These are phyloP conservation scores for Protomyctophum bolini DNA, from an alignment of 2,113 vertebrate genomes.

Conservation along the genomic window DNA sequence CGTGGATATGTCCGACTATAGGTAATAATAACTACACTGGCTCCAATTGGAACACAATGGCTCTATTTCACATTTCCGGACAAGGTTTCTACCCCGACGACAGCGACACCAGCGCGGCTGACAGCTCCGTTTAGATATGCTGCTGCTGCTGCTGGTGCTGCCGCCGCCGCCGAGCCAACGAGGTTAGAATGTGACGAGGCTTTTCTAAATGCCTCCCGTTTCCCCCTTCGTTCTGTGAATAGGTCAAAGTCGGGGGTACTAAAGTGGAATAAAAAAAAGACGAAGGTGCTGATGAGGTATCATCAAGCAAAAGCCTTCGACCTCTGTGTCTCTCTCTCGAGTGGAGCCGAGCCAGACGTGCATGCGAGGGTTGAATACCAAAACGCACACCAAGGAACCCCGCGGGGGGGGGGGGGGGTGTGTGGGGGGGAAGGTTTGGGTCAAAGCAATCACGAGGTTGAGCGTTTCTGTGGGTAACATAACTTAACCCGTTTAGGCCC, in stretches of 20 bases:
- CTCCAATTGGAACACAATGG: too few relatives aligned
- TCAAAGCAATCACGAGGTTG: too few relatives aligned
- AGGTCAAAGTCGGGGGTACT: slow-evolving; percentile 33
- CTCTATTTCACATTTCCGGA: background rate
- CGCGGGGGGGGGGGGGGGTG: too few relatives aligned
- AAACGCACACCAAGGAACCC: background rate
- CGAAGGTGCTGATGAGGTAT: background rate
- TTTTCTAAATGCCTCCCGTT: slow-evolving; percentile 31
- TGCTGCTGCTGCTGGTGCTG: too few relatives aligned
- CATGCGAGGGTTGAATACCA: slow-evolving; percentile 28
- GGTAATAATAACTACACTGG: too few relatives aligned
- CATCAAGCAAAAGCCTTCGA: slow-evolving; percentile 4
- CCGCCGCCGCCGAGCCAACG: slow-evolving; percentile 16
- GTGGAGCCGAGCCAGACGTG: background rate
- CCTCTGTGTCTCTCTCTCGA: background rate
- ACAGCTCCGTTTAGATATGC: slow-evolving; percentile 3
- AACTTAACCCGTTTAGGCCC: too few relatives aligned
- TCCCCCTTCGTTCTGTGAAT: slow-evolving; percentile 33
- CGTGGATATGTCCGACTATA: too few relatives aligned
- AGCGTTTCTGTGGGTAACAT: too few relatives aligned
- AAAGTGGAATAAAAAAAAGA: slow-evolving; percentile 12
- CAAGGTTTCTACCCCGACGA: background rate
- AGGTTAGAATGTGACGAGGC: slow-evolving; percentile 34
- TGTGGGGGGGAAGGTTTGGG: too few relatives aligned
- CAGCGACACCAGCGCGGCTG: background rate